Evolutionary conservation across 2,113 vertebrate species (phyloP).

Genomic region (Trichechus manatus): DNA sequence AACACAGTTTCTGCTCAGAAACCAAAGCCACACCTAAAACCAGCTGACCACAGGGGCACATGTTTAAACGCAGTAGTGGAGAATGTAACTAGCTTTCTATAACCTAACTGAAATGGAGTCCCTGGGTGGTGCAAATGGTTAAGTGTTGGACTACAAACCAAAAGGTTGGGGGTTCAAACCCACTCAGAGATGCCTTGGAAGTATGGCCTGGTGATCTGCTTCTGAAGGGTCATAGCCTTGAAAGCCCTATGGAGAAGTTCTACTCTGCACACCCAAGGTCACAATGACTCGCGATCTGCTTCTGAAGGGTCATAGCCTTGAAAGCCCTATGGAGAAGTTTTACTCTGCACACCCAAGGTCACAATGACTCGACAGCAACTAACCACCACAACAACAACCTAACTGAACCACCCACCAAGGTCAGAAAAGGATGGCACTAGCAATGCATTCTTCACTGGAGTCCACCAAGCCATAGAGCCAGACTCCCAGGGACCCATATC

Average conservation of each 20-base stretch:
- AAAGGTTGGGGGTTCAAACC: not conserved
- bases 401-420: not conserved
- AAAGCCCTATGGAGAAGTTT: not conserved
- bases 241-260: not conserved
- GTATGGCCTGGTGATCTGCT: not conserved
- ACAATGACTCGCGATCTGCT: not conserved
- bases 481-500: not conserved
- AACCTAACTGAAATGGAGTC: not conserved
- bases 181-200: not conserved
- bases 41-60: not conserved
- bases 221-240: not conserved
- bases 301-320: not conserved
- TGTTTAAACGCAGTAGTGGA: not conserved
- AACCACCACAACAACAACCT: not conserved
- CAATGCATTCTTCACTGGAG: not conserved
- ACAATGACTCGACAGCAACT: not conserved
- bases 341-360: not conserved
- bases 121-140: not conserved
- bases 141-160: not conserved
- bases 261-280: not conserved
- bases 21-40: conserved; percentile 19
- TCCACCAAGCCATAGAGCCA: not conserved
- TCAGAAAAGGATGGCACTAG: not conserved
- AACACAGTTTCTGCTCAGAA: conserved; percentile 41
- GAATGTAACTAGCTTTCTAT: not conserved